phyloP scores from a whole-genome alignment of 2,113 vertebrate genomes.

The Scartelaos histophorus region DNA sequence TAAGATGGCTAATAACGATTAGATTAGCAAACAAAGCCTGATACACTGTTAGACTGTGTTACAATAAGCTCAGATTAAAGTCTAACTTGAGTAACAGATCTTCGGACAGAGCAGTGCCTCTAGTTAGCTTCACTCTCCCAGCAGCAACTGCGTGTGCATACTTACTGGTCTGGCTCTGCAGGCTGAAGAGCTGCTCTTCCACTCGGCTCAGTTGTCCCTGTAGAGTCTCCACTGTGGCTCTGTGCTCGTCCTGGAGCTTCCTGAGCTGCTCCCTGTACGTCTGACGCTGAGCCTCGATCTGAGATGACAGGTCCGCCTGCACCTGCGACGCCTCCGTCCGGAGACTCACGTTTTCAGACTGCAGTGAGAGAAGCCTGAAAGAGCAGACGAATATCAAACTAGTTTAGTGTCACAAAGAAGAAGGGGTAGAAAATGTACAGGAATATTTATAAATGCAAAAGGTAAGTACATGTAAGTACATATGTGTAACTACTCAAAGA shows the following conservation, averaged over 20 bases:
- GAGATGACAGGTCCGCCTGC: conserved; percentile 80
- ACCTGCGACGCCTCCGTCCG: conserved; percentile 85
- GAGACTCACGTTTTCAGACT: conserved; percentile 85
- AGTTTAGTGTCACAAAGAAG: not conserved
- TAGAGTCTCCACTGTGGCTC: conserved; percentile 88
- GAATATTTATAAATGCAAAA: too few relatives aligned
- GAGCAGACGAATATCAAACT: not conserved
- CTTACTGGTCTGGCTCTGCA: conserved; percentile 86
- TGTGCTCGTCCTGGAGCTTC: conserved; percentile 91
- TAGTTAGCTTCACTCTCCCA: too few relatives aligned
- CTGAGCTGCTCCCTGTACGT: conserved; percentile 89
- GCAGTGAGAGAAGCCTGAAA: conserved; percentile 84
- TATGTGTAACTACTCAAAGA: too few relatives aligned
- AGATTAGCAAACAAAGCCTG: too few relatives aligned
- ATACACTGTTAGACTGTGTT: too few relatives aligned
- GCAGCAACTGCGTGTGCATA: too few relatives aligned
- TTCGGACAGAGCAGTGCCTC: too few relatives aligned
- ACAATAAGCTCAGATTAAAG: not conserved
- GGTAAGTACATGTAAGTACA: too few relatives aligned
- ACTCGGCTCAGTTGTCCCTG: conserved; percentile 88
- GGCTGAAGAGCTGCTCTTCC: conserved; percentile 88
- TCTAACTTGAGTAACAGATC: not conserved
- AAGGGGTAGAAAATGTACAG: not conserved
- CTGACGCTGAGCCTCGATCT: conserved; percentile 82
- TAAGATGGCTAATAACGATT: too few relatives aligned